phyloP scores from a whole-genome alignment of 2,797 vertebrate genomes.

The Lepus townsendii region DNA sequence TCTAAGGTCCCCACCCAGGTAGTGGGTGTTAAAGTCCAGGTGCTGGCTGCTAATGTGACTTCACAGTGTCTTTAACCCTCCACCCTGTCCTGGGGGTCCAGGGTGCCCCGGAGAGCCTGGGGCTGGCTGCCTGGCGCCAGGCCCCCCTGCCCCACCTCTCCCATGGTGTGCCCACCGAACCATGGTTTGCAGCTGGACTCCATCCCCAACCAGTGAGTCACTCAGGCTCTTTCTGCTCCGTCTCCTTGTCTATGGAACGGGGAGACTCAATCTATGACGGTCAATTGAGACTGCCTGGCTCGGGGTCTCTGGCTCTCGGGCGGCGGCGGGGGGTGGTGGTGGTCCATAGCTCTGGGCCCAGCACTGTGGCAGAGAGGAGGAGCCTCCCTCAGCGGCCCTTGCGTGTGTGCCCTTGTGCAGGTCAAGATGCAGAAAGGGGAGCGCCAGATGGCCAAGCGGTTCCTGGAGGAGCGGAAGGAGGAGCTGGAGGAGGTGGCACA shows the following conservation, averaged over 20 bases:
- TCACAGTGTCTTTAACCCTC: neutral
- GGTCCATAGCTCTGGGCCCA: neutral
- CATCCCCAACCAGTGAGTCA: neutral
- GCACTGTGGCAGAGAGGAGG: neutral
- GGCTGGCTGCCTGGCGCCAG: conserved; percentile 29
- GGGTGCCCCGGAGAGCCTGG: neutral
- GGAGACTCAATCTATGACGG: neutral
- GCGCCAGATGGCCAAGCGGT: conserved; percentile 90
- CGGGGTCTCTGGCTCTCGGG: neutral
- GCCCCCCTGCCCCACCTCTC: neutral
- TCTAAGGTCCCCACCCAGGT: neutral
- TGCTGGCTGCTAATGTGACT: neutral
- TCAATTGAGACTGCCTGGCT: neutral
- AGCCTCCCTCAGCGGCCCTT: conserved; percentile 17
- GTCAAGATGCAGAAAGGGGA: conserved; percentile 88
- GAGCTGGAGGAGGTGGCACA: conserved; percentile 93
- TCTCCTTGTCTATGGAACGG: neutral
- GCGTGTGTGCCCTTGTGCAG: conserved; percentile 70
- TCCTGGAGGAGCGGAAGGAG: conserved; percentile 93
- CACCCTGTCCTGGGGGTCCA: neutral
- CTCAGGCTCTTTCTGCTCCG: neutral
- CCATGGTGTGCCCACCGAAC: neutral
- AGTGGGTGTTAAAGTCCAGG: neutral
- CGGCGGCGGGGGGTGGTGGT: neutral
- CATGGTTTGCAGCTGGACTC: neutral